These are phyloP conservation scores for Phyllotis vaccarum DNA, from an alignment of 2,797 vertebrate genomes.

Conservation along the genomic window DNA sequence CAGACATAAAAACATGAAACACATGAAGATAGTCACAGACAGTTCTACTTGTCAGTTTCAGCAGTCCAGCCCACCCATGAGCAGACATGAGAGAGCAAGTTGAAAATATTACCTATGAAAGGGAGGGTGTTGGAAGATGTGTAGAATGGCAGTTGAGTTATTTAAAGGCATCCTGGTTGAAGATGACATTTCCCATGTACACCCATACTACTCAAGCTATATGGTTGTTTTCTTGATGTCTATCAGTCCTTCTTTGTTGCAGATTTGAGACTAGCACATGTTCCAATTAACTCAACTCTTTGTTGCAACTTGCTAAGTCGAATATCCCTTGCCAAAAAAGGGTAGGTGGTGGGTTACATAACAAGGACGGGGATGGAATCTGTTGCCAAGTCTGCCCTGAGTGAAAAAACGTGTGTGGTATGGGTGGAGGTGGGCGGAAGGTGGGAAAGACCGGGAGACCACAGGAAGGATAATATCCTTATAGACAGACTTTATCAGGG, in stretches of 20 bases:
- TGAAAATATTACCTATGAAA: background rate
- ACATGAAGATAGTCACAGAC: background rate
- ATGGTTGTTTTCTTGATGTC: constrained; percentile 79
- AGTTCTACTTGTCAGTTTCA: constrained; percentile 34
- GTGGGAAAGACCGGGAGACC: constrained; percentile 61
- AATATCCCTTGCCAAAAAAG: constrained; percentile 78
- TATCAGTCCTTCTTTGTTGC: constrained; percentile 78
- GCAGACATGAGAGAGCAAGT: constrained; percentile 64
- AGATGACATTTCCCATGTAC: constrained; percentile 69
- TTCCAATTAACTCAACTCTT: constrained; percentile 83
- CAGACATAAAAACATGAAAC: background rate
- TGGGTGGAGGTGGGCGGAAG: constrained; percentile 50
- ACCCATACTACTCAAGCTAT: constrained; percentile 66
- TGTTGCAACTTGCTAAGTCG: constrained; percentile 80
- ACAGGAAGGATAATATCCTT: constrained; percentile 73
- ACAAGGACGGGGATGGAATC: constrained; percentile 63
- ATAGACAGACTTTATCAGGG: constrained; percentile 62
- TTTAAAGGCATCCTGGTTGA: constrained; percentile 70
- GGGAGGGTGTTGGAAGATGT: background rate
- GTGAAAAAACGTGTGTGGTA: constrained; percentile 78
- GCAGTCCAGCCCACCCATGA: constrained; percentile 64
- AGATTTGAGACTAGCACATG: constrained; percentile 78
- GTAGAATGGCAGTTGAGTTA: constrained; percentile 58
- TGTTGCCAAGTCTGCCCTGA: constrained; percentile 80
- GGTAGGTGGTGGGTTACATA: constrained; percentile 85